phyloP scores from a whole-genome alignment of 2,113 vertebrate genomes.

The Rhynchomys soricoides region DNA sequence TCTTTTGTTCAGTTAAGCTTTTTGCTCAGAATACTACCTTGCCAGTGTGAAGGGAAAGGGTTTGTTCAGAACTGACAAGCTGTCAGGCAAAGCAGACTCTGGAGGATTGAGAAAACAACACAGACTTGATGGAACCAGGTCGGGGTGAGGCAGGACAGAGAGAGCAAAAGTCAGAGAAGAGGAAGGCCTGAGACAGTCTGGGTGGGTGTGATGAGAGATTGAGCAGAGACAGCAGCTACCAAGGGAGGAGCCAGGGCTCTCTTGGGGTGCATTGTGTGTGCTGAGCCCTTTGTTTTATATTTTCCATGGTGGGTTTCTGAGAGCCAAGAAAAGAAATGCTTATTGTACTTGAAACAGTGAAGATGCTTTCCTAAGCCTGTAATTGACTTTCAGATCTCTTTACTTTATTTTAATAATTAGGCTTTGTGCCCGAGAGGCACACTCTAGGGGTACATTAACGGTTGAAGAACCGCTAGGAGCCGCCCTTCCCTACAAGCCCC shows the following conservation, averaged over 20 bases:
- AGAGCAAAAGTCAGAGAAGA: not conserved
- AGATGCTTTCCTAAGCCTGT: not conserved
- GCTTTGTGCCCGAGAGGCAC: not conserved
- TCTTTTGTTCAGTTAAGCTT: not conserved
- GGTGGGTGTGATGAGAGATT: not conserved
- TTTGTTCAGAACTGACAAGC: not conserved
- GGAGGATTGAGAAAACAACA: not conserved
- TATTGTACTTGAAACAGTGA: not conserved
- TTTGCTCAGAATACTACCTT: not conserved
- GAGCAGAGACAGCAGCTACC: not conserved
- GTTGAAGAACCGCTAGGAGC: not conserved
- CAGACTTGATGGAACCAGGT: not conserved
- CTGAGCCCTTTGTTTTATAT: not conserved
- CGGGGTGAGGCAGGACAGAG: not conserved
- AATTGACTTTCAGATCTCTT: constrained; percentile 24
- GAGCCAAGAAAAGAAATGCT: not conserved
- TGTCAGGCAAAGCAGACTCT: not conserved
- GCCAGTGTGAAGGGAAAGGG: not conserved
- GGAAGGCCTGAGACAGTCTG: not conserved
- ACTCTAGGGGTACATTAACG: not conserved
- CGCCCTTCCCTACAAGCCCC: not conserved
- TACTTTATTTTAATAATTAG: not conserved
- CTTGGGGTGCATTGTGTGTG: not conserved
- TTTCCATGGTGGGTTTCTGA: not conserved
- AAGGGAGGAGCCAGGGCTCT: not conserved